phyloP scores from a whole-genome alignment of 2,113 vertebrate species.

The Erinaceus europaeus region DNA sequence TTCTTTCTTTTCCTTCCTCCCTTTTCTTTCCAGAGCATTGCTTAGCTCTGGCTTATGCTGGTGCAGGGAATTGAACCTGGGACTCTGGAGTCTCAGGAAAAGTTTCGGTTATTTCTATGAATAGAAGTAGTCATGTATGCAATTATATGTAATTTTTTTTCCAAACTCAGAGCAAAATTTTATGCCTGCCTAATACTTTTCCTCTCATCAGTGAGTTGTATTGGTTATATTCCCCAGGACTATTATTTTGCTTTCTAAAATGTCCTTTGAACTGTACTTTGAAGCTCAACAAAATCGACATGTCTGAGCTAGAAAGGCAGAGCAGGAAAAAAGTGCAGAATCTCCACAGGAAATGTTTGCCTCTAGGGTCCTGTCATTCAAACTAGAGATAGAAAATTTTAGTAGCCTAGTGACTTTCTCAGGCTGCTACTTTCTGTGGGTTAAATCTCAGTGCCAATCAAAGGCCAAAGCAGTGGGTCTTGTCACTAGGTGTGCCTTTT shows the following conservation, averaged over 20 bases:
- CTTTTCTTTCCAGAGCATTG: no score
- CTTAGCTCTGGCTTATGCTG: no score
- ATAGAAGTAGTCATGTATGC: background rate
- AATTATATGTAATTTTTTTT: background rate
- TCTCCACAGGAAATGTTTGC: conserved; percentile 48
- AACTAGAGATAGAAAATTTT: background rate
- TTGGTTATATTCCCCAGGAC: background rate
- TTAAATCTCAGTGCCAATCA: conserved; percentile 17
- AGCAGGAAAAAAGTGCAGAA: conserved; percentile 14
- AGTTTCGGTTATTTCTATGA: background rate
- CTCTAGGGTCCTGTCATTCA: conserved; percentile 45
- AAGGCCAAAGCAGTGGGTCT: background rate
- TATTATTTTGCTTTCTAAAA: conserved; percentile 33
- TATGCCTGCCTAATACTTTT: background rate
- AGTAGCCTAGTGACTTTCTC: background rate
- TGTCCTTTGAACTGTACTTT: conserved; percentile 32
- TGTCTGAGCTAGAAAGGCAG: conserved; percentile 47
- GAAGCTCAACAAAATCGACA: conserved; percentile 39
- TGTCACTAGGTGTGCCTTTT: background rate
- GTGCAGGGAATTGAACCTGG: no score
- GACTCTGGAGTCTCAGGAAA: no score
- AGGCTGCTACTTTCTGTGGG: background rate
- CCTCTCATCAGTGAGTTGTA: background rate
- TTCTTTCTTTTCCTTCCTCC: no score
- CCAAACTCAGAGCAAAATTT: background rate